Percentiles rank a stretch among this genome's conserved stretches.
Evolutionary conservation across 1,140 invertebrate species (phyloP).

Genomic region (Brachionus calyciflorus): DNA sequence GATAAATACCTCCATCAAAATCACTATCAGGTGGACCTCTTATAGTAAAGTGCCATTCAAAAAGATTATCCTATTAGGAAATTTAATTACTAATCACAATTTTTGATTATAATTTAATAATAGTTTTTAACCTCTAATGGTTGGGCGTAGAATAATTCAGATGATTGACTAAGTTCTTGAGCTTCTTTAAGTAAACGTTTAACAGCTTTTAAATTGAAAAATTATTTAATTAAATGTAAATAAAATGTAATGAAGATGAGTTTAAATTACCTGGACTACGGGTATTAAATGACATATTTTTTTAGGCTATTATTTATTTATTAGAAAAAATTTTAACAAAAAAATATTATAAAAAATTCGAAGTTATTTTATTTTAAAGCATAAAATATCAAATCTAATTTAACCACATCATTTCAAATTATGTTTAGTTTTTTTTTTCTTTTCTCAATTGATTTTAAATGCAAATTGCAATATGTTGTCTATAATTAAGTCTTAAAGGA

Average conservation of each 20-base stretch:
- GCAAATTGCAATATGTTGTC: slow-evolving; percentile 33
- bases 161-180: slow-evolving; percentile 75
- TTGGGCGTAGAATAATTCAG: slow-evolving; percentile 83
- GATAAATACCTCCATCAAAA: slow-evolving; percentile 84
- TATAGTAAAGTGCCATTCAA: slow-evolving; percentile 97
- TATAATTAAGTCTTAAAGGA: background rate
- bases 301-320: background rate
- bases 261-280: slow-evolving; percentile 23
- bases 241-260: background rate
- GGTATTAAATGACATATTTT: slow-evolving; percentile 42
- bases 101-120: background rate
- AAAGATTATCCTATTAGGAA: slow-evolving; percentile 76
- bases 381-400: slow-evolving; percentile 43
- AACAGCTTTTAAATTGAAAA: slow-evolving; percentile 68
- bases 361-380: background rate
- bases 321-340: background rate
- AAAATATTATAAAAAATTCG: slow-evolving; percentile 16
- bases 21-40: slow-evolving; percentile 79
- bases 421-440: slow-evolving; percentile 17
- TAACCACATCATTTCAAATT: slow-evolving; percentile 44
- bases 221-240: background rate
- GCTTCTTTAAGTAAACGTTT: slow-evolving; percentile 90
- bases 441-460: too few relatives aligned
- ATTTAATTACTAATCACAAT: background rate
- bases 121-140: slow-evolving; percentile 69